Conservation (phyloP, 2,797 vertebrate species). For the Pangasius larnaudii region DNA sequence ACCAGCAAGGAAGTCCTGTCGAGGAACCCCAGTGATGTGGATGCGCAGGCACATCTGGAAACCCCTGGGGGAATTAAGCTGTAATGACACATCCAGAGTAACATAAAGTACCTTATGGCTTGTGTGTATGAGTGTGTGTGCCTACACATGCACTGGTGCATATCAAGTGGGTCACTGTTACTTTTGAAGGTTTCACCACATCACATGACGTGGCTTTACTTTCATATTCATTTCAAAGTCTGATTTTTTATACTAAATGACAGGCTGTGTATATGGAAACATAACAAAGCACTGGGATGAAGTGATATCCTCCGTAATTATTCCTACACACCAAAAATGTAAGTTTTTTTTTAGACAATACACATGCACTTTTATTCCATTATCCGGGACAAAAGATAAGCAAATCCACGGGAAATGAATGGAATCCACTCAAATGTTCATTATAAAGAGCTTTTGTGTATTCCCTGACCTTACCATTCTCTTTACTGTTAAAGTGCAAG, state of each 20-base stretch:
- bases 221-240: constrained; percentile 16
- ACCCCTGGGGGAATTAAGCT: constrained; percentile 19
- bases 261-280: constrained; percentile 8
- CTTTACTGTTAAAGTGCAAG: constrained; percentile 58
- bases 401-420: constrained; percentile 65
- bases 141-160: constrained; percentile 54
- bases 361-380: constrained; percentile 64
- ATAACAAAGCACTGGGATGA: constrained; percentile 63
- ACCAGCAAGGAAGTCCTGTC: constrained; percentile 28
- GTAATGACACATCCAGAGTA: constrained; percentile 14
- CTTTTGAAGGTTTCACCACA: constrained; percentile 35
- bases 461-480: constrained; percentile 61
- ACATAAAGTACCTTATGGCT: constrained; percentile 19
- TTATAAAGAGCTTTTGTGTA: constrained; percentile 67
- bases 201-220: constrained; percentile 36
- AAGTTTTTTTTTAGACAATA: constrained; percentile 57
- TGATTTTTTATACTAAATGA: constrained; percentile 4
- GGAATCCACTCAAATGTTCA: constrained; percentile 64
- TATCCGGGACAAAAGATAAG: constrained; percentile 70
- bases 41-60: constrained; percentile 33
- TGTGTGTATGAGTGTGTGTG: constrained; percentile 14
- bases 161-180: background rate
- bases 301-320: constrained; percentile 57
- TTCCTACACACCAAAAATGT: constrained; percentile 60
- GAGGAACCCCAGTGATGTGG: constrained; percentile 19